A percentile compares a stretch with the other conserved stretches of the same genome.
Evolutionary conservation across 2,888 invertebrate species (phyloP).

Genomic region (Cosmia pyralina): DNA sequence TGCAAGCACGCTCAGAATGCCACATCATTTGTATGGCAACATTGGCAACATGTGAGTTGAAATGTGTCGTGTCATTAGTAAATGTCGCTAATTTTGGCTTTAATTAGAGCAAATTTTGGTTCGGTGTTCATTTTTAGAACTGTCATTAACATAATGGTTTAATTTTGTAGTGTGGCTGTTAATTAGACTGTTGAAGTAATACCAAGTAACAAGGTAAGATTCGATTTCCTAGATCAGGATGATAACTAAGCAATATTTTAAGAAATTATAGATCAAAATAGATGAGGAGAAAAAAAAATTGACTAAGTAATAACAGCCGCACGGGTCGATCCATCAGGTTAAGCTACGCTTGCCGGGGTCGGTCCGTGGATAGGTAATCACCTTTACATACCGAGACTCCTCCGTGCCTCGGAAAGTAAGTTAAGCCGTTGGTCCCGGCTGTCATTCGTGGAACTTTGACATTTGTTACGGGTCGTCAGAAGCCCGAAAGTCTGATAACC

Average conservation of each 20-base stretch:
- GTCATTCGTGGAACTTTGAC: too few relatives aligned
- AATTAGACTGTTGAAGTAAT: not conserved
- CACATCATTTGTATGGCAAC: slow-evolving; percentile 78
- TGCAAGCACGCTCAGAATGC: slow-evolving; percentile 76
- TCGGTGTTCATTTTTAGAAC: slow-evolving; percentile 10
- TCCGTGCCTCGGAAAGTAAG: too few relatives aligned
- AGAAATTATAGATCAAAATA: too few relatives aligned
- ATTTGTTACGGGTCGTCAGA: too few relatives aligned
- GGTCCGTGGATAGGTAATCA: too few relatives aligned
- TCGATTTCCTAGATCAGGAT: not conserved
- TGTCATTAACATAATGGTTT: slow-evolving; percentile 7
- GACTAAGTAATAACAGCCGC: too few relatives aligned
- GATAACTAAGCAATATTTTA: not conserved
- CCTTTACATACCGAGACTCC: too few relatives aligned
- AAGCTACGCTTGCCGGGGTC: too few relatives aligned
- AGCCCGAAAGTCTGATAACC: too few relatives aligned
- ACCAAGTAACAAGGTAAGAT: not conserved
- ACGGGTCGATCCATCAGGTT: too few relatives aligned
- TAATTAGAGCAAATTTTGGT: slow-evolving; percentile 50
- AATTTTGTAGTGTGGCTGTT: not conserved
- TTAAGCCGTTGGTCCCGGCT: too few relatives aligned
- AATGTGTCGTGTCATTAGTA: slow-evolving; percentile 55
- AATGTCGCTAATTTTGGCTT: slow-evolving; percentile 47
- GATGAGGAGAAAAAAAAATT: too few relatives aligned
- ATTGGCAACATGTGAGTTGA: slow-evolving; percentile 53